Evolutionary conservation across 2,113 vertebrate genomes (phyloP), one percentile per base, ranked within the genome.

Genomic region (Suricata suricatta): DNA sequence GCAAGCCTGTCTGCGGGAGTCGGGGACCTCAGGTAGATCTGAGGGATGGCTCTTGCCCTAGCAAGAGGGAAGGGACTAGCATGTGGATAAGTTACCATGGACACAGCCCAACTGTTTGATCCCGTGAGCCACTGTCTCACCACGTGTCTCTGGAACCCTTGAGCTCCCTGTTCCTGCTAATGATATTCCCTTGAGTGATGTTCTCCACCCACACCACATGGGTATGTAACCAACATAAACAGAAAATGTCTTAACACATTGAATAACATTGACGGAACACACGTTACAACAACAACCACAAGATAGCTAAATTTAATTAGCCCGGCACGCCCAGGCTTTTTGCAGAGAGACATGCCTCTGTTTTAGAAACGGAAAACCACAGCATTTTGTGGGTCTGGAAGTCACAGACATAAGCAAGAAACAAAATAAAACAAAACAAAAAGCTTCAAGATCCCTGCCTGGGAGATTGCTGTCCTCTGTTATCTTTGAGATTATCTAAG

Each of bases 221-320:
- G 96, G 89, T 96, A 47, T 92, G 93, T 95, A 97, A 97, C 97
- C 95, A 97, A 92, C 89, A 97, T 95, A 97, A 97, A 97, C 98
- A 98, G 89, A 98, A 95, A 95, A 80, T 4, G 52, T 96, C 93
- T 96, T 97, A 89, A 97, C 97, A 96, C 93, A 97, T 77, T 90
- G 96, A 97, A 87, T 83, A 97, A 95, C 96, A 96, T 83, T 38
- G 10, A 92, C 5, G 5, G 91, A 93, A 96, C 95, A 97, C 96
- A 96, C 83, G 33, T 97, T 97, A 95, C 83, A 96, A 92, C 94
- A 86, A 94, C 50, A 2, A 88, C 95, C 74, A 0, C 96, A 92
- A 93, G 98, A 97, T 93, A 88, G 92, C 95, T 97, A 89, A 89
- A 96, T 97, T 93, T 96, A 97, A 97, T 98, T 95, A 97, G 95